Percentiles rank a stretch among this genome's conserved stretches.
Conservation (phyloP, 2,888 invertebrate genomes). For the Pseudoips prasinana region DNA sequence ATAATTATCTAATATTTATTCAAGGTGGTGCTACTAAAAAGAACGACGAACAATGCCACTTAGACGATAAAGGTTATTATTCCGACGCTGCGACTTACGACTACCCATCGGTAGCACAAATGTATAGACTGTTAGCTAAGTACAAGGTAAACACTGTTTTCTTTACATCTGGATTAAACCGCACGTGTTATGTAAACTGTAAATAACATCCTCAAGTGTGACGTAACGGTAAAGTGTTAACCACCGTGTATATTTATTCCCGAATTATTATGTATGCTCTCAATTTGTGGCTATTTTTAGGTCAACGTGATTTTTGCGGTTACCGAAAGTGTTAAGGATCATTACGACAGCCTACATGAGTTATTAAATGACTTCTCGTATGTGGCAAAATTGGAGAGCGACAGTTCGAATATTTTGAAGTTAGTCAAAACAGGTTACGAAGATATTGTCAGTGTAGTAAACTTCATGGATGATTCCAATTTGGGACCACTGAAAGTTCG, state of each 20-base stretch:
- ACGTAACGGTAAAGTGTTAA: conserved; percentile 13
- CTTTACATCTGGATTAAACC: conserved; percentile 26
- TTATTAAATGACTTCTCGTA: conserved; percentile 88
- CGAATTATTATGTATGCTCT: no score
- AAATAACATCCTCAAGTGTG: conserved; percentile 11
- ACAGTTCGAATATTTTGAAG: conserved; percentile 93
- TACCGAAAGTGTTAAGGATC: conserved; percentile 84
- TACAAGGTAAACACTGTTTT: conserved; percentile 76
- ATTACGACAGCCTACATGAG: conserved; percentile 86
- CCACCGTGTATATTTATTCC: conserved; percentile 19
- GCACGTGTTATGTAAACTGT: conserved; percentile 19
- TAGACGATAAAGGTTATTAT: conserved; percentile 85
- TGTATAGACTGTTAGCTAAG: conserved; percentile 84
- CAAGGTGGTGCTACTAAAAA: conserved; percentile 84
- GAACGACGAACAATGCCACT: conserved; percentile 87
- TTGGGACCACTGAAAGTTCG: conserved; percentile 84
- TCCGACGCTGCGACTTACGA: conserved; percentile 85
- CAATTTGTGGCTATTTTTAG: conserved; percentile 61
- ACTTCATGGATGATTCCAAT: conserved; percentile 82
- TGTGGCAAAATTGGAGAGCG: conserved; percentile 88
- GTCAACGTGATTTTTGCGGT: conserved; percentile 95
- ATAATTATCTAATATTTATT: conserved; percentile 20
- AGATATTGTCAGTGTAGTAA: conserved; percentile 85
- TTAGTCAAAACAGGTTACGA: conserved; percentile 91
- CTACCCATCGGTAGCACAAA: conserved; percentile 93